Percentiles rank a stretch among this genome's conserved stretches.
phyloP scores from a whole-genome alignment of 2,888 invertebrate species.

The Melanophora roralis region DNA sequence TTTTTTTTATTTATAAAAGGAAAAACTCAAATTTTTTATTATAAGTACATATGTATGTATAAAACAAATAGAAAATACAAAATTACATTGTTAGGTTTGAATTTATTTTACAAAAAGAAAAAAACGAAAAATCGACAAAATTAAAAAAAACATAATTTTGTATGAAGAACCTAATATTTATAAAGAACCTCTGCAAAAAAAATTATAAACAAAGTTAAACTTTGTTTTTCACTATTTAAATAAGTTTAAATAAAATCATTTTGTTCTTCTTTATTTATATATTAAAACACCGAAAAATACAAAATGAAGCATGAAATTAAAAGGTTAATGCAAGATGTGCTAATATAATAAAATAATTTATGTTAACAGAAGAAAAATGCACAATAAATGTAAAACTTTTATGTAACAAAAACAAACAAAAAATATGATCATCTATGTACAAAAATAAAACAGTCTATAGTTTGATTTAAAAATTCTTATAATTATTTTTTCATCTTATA shows the following conservation, averaged over 20 bases:
- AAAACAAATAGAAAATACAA: slow-evolving; percentile 47
- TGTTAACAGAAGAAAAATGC: slow-evolving; percentile 71
- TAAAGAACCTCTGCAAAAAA: slow-evolving; percentile 64
- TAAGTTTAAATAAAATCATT: slow-evolving; percentile 62
- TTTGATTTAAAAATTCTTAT: slow-evolving; percentile 21
- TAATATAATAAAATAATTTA: slow-evolving; percentile 52
- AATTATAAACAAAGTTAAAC: slow-evolving; percentile 34
- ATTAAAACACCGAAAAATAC: slow-evolving; percentile 66
- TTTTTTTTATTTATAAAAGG: slow-evolving; percentile 26
- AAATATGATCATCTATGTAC: slow-evolving; percentile 52
- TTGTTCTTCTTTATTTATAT: slow-evolving; percentile 57
- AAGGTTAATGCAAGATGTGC: slow-evolving; percentile 46
- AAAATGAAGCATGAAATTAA: slow-evolving; percentile 64
- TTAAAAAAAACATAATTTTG: slow-evolving; percentile 56
- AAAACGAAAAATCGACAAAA: too few relatives aligned
- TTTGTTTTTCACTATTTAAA: slow-evolving; percentile 67
- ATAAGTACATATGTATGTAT: background rate
- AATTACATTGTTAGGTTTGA: slow-evolving; percentile 68
- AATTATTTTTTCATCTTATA: slow-evolving; percentile 50
- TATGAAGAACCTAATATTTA: slow-evolving; percentile 56
- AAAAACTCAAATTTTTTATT: slow-evolving; percentile 54
- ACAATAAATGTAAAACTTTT: slow-evolving; percentile 73
- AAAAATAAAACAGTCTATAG: slow-evolving; percentile 39
- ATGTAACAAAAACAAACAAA: slow-evolving; percentile 66
- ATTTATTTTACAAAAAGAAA: slow-evolving; percentile 66